phyloP scores from a whole-genome alignment of 2,113 vertebrate genomes.

The Hylia prasina region DNA sequence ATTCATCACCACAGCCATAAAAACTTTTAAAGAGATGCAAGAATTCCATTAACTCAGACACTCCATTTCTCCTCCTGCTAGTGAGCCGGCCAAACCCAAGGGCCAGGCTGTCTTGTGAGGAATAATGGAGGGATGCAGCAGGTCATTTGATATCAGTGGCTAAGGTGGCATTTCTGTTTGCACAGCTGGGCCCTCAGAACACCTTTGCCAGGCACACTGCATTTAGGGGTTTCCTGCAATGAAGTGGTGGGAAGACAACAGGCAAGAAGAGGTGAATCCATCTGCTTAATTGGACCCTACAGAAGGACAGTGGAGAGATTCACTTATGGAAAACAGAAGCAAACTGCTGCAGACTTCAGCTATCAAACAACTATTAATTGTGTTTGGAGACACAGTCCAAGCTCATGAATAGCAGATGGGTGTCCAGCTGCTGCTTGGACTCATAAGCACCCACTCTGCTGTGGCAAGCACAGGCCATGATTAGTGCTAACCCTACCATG shows the following conservation, averaged over 20 bases:
- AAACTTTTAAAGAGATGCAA: neutral
- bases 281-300: neutral
- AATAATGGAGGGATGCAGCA: neutral
- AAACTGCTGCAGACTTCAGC: neutral
- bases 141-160: neutral
- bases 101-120: neutral
- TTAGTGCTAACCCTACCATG: neutral
- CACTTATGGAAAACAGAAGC: neutral
- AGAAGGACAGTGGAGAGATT: neutral
- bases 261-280: neutral
- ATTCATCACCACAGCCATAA: neutral
- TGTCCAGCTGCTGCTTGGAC: neutral
- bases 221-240: neutral
- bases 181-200: neutral
- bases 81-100: neutral
- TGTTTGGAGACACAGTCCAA: neutral
- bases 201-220: neutral
- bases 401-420: neutral
- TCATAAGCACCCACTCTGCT: neutral
- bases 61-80: neutral
- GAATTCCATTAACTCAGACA: neutral
- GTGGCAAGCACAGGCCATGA: neutral
- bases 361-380: neutral
- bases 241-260: neutral
- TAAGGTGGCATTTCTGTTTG: neutral